Conservation (phyloP, 92 coral and sea anemone species). For the Meandrina meandrites region DNA sequence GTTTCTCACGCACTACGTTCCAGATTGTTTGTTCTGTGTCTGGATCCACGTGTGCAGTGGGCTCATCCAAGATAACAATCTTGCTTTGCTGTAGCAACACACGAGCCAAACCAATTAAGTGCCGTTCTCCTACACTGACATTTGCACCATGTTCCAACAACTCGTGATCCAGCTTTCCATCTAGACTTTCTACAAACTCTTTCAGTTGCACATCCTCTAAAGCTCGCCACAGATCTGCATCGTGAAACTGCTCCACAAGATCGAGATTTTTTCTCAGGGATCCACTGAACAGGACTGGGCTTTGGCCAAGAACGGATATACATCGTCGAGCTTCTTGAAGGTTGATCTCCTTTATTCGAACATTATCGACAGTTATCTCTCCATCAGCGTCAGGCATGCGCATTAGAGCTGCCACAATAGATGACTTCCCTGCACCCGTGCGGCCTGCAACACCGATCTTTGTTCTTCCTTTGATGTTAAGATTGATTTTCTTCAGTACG, state of each 20-base stretch:
- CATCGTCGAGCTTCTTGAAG: slow-evolving; percentile 76
- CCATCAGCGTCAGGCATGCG: slow-evolving; percentile 89
- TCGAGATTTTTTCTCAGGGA: slow-evolving; percentile 71
- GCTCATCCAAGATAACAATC: slow-evolving; percentile 78
- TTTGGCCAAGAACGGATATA: slow-evolving; percentile 75
- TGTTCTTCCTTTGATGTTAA: slow-evolving; percentile 64
- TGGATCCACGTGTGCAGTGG: slow-evolving; percentile 81
- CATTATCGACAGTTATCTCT: slow-evolving; percentile 63
- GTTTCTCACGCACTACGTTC: slow-evolving; percentile 26
- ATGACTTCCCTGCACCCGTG: slow-evolving; percentile 94
- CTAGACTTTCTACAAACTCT: slow-evolving; percentile 51
- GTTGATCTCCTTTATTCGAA: slow-evolving; percentile 56
- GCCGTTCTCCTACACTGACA: slow-evolving; percentile 78
- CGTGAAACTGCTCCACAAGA: slow-evolving; percentile 62
- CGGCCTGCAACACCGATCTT: slow-evolving; percentile 90
- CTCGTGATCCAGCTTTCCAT: slow-evolving; percentile 58
- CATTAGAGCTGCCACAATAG: slow-evolving; percentile 80
- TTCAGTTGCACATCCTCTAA: slow-evolving; percentile 80
- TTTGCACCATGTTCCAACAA: slow-evolving; percentile 70
- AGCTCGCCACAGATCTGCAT: slow-evolving; percentile 68
- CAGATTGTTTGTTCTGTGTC: slow-evolving; percentile 57
- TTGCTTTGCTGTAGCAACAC: slow-evolving; percentile 69
- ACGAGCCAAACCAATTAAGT: slow-evolving; percentile 72
- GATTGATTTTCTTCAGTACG: slow-evolving; percentile 49
- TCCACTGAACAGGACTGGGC: slow-evolving; percentile 76